Conservation (phyloP, 2,113 vertebrate species). For the Callaeas wilsoni region DNA sequence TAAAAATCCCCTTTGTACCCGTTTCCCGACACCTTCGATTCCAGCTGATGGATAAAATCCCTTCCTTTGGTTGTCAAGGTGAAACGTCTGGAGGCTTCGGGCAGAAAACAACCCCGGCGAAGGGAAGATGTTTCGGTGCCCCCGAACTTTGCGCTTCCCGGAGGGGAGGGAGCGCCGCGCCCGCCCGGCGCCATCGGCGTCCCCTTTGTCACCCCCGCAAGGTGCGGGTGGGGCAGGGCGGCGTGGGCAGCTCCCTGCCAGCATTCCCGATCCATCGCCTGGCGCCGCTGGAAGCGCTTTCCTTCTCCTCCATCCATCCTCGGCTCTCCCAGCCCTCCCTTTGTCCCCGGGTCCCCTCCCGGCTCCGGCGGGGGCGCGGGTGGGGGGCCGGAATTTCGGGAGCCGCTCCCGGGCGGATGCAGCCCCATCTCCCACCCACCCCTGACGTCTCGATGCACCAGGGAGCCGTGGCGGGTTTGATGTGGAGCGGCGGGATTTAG, state of each 20-base stretch:
- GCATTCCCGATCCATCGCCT: background rate
- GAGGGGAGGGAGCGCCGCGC: background rate
- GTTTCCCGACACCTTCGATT: background rate
- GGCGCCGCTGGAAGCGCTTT: background rate
- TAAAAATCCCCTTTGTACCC: background rate
- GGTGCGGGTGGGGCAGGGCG: background rate
- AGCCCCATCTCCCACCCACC: slow-evolving; percentile 1
- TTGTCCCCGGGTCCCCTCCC: background rate
- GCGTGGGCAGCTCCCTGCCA: background rate
- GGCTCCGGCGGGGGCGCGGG: background rate
- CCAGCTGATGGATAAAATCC: background rate
- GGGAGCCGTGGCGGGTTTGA: slow-evolving; percentile 11
- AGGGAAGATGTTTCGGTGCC: accelerated
- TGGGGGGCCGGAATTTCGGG: background rate
- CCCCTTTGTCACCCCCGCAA: background rate
- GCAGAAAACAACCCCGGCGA: background rate
- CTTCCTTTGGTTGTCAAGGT: background rate
- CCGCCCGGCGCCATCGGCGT: background rate
- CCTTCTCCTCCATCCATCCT: accelerated
- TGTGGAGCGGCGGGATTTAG: slow-evolving; percentile 1
- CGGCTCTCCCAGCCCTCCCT: background rate
- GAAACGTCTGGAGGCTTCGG: background rate
- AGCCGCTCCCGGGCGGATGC: background rate
- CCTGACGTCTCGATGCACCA: slow-evolving; percentile 5
- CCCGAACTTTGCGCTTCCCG: background rate